Percentiles rank a stretch among this genome's conserved stretches.
These are phyloP conservation scores for Anarhynchus alexandrinus DNA, from an alignment of 2,113 vertebrate genomes.

Conservation along the genomic window DNA sequence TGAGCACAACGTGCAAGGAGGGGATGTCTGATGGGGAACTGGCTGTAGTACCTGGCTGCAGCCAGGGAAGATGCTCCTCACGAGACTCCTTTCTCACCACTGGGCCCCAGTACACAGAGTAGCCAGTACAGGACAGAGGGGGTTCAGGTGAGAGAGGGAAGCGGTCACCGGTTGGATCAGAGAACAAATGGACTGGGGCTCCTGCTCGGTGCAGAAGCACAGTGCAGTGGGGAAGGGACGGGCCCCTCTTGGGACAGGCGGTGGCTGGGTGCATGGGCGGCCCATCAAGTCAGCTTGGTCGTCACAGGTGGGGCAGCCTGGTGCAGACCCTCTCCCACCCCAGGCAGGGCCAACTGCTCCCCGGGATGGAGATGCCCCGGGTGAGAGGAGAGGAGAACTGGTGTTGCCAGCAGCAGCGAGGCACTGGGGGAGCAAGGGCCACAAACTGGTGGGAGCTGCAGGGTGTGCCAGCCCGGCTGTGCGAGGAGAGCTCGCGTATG, in stretches of 20 bases:
- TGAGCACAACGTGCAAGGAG: background rate
- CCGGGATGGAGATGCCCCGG: background rate
- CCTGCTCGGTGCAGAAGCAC: background rate
- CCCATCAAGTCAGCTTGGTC: background rate
- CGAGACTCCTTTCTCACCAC: background rate
- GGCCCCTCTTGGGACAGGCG: background rate
- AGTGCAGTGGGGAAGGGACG: background rate
- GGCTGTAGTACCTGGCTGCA: background rate
- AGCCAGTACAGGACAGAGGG: background rate
- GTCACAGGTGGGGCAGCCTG: background rate
- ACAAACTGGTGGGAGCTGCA: background rate
- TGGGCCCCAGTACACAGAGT: background rate
- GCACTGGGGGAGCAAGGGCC: background rate
- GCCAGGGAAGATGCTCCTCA: background rate
- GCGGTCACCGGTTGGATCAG: background rate
- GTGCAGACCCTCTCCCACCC: background rate
- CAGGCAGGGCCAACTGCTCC: background rate
- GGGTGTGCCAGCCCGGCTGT: background rate
- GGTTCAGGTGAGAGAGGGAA: background rate
- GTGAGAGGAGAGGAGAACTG: background rate
- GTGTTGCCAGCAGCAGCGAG: background rate
- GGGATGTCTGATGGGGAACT: background rate
- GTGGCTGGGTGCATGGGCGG: background rate
- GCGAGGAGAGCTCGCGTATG: background rate
- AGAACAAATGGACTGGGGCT: background rate